Base-by-base conservation (phyloP, 2,113 vertebrate species). In the Tichodroma muraria region DNA sequence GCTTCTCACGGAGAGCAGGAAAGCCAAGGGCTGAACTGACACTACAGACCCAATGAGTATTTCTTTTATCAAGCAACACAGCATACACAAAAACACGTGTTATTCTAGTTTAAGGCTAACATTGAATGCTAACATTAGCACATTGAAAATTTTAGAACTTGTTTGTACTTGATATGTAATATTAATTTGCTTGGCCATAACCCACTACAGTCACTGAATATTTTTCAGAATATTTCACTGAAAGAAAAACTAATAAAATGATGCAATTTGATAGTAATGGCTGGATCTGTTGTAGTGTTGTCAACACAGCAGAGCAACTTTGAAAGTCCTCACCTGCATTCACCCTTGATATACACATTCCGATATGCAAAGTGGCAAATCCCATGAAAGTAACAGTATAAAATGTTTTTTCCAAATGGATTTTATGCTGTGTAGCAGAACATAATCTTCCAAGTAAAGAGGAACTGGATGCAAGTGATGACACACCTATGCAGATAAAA, bases 201-300 rank as follows among this genome's bases (percentile, higher is more conserved):
- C 69, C 44, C n/a, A 25, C 24, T 69, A 6, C 8, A 56, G 35
- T 63, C 75, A 60, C 44, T 72, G 53, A 89, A 54, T 88, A 88
- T 79, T 94, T 79, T 94, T 94, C 56, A 76, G 37, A 90, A 56
- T 64, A 73, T 65, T 65, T 65, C n/a, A 53, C 14, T 18, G 19
- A 91, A 88, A 28, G 31, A 85, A 91, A 95, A 91, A 54, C 53
- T 56, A 93, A 88, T 72, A 84, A 91, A 85, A 93, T 83, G 37
- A 83, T 2, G 11, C 42, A 66, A 87, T 83, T 56, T 64, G 37
- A n/a, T 69, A 69, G 33, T 66, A 80, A 93, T 90, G 68, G 35
- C 18, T 40, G 70, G 79, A 77, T 54, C 59, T 70, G 60, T 42
- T 82, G 30, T 38, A 33, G 20, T 75, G 68, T 2, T 60, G 60